A percentile compares a stretch with the other conserved stretches of the same genome.
Evolutionary conservation across 2,797 vertebrate genomes (phyloP).

Genomic region (Platyrinchus mystaceus): DNA sequence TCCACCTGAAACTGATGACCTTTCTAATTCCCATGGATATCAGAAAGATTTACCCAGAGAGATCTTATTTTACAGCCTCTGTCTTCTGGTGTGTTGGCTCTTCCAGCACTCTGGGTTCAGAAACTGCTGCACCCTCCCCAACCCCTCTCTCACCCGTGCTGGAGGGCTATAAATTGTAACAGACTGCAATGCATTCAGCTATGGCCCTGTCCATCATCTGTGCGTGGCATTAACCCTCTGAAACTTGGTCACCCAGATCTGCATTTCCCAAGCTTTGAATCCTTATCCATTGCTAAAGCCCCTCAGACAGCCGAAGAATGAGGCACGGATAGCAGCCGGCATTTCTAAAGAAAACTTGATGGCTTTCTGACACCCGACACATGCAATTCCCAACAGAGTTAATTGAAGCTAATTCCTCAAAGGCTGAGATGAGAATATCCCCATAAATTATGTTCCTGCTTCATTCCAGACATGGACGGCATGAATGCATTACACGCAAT

Average conservation of each 20-base stretch:
- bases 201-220: background rate
- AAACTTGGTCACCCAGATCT: constrained; percentile 33
- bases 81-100: background rate
- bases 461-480: constrained; percentile 20
- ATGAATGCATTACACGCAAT: constrained; percentile 31
- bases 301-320: constrained; percentile 28
- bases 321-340: background rate
- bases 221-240: constrained; percentile 4
- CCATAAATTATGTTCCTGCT: constrained; percentile 57
- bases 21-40: background rate
- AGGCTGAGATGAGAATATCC: constrained; percentile 63
- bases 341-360: constrained; percentile 48
- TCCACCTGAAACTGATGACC: background rate
- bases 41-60: constrained; percentile 9
- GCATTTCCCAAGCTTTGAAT: constrained; percentile 43
- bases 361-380: constrained; percentile 40
- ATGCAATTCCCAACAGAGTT: constrained; percentile 55
- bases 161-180: background rate
- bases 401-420: constrained; percentile 67
- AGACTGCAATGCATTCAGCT: background rate
- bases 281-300: constrained; percentile 16
- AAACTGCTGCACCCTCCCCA: background rate
- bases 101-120: background rate
- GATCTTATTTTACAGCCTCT: background rate
- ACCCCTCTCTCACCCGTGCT: background rate